Base-by-base conservation (phyloP, 1,140 invertebrate species). In the Pemphigus obesinymphae region DNA sequence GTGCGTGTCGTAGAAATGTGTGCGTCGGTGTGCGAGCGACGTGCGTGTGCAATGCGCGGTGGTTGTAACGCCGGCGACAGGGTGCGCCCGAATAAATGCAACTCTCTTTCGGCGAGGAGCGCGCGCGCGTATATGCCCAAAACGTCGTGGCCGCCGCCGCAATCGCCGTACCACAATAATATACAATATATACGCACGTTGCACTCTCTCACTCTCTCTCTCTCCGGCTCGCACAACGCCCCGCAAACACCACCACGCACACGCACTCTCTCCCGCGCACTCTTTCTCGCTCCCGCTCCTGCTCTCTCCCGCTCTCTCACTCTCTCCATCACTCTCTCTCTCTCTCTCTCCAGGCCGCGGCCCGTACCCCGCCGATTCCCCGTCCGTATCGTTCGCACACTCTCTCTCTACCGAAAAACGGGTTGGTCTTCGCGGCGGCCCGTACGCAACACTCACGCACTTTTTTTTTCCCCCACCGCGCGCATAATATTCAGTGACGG, bases 21-120 rank as follows among this genome's bases (percentile, higher is more conserved):
- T 50, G 70, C 26, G 70, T 50, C 29, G 76, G 53, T 43, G 76
- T 61, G 55, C 55, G 55, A 61, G 37, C 76, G 76, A 80, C 40
- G 76, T 80, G 76, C 55, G 76, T 63, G 76, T 80, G 76, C 37
- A n/a, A 23, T 20, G 40, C 15, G 55, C 55, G 76, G 55, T 80
- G 55, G 76, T 80, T 80, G 76, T 80, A 80, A 80, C 76, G 76
- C 76, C 76, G 76, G 76, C 76, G 76, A 80, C 76, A 80, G 76
- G 76, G 76, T 80, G 76, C 76, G 76, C 76, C 76, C 76, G 76
- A 80, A 80, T 63, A 80, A 73, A 80, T 63, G 76, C 76, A 61
- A 80, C 76, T 80, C 53, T 80, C 55, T 61, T 43, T 80, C 76
- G 50, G 55, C 55, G 73, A 40, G 50, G n/a, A 37, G 73, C 76